These are phyloP conservation scores for Ypsolopha sequella DNA, from an alignment of 2,888 invertebrate genomes.

Conservation along the genomic window DNA sequence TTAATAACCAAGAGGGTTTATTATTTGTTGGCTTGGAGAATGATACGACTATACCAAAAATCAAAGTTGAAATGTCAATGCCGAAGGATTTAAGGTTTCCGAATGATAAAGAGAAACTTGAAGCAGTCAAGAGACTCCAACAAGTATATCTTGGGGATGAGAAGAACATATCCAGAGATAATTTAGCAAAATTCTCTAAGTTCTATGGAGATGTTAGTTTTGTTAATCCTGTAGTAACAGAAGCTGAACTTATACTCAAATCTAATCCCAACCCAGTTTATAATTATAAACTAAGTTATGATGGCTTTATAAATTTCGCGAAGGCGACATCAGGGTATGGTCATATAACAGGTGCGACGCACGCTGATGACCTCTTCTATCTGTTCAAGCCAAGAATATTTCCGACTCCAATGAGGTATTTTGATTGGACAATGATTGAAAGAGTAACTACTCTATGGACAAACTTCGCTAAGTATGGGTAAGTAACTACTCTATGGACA, in stretches of 20 bases:
- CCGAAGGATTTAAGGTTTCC: conserved; percentile 42
- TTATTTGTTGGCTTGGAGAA: conserved; percentile 36
- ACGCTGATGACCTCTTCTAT: conserved; percentile 49
- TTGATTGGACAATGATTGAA: conserved; percentile 9
- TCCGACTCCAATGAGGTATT: background rate
- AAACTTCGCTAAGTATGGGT: conserved; percentile 11
- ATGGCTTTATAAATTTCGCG: conserved; percentile 31
- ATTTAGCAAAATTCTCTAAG: conserved; percentile 31
- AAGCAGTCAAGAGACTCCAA: conserved; percentile 27
- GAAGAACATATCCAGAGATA: conserved; percentile 27
- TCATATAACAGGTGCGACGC: conserved; percentile 32
- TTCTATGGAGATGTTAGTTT: conserved; percentile 34
- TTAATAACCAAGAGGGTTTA: conserved; percentile 38
- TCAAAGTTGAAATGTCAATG: conserved; percentile 32
- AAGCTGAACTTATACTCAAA: conserved; percentile 31
- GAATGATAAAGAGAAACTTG: conserved; percentile 18
- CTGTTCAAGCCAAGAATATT: conserved; percentile 28
- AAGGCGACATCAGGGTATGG: conserved; percentile 22
- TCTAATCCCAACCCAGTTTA: conserved; percentile 31
- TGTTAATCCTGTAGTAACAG: conserved; percentile 28
- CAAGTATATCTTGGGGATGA: conserved; percentile 44
- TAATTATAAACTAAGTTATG: conserved; percentile 38
- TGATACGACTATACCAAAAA: conserved; percentile 24
- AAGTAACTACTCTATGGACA: too few relatives aligned
- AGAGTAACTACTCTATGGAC: conserved; percentile 12